These are phyloP conservation scores for Listronotus bonariensis DNA, from an alignment of 1,140 invertebrate species.

Conservation along the genomic window DNA sequence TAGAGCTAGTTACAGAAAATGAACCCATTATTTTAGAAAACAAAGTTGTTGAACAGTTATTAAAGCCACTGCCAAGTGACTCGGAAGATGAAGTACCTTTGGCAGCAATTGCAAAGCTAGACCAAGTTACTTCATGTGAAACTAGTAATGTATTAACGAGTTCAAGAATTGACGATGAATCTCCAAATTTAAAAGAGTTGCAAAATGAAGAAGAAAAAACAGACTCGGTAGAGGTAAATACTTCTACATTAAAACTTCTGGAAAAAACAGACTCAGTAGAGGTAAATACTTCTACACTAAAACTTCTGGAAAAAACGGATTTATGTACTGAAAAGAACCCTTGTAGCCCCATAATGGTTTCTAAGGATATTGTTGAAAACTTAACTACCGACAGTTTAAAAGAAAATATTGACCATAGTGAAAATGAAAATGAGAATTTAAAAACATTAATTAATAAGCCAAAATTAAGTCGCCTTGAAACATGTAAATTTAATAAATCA, in stretches of 20 bases:
- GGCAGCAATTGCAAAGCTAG: conserved; percentile 26
- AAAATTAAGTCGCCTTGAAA: background rate
- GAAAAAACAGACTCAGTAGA: background rate
- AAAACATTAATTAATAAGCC: background rate
- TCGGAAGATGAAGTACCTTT: conserved; percentile 53
- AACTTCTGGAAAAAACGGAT: background rate
- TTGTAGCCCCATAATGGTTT: background rate
- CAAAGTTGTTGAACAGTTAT: conserved; percentile 13
- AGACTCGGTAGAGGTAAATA: background rate
- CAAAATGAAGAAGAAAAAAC: background rate
- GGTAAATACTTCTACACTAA: background rate
- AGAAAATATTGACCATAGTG: conserved; percentile 18
- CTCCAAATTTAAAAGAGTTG: background rate
- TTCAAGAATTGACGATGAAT: background rate
- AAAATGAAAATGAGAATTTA: background rate
- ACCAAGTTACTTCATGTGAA: conserved; percentile 1
- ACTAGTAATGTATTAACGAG: background rate
- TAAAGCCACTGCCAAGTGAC: conserved; percentile 34
- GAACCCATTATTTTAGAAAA: conserved; percentile 37
- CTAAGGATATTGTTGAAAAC: conserved; percentile 6
- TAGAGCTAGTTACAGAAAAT: conserved; percentile 15
- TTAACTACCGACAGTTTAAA: conserved; percentile 26
- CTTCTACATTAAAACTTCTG: background rate
- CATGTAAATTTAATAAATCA: background rate
- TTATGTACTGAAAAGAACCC: background rate